Conservation (phyloP, 2,888 invertebrate species). For the Parnassius apollo region DNA sequence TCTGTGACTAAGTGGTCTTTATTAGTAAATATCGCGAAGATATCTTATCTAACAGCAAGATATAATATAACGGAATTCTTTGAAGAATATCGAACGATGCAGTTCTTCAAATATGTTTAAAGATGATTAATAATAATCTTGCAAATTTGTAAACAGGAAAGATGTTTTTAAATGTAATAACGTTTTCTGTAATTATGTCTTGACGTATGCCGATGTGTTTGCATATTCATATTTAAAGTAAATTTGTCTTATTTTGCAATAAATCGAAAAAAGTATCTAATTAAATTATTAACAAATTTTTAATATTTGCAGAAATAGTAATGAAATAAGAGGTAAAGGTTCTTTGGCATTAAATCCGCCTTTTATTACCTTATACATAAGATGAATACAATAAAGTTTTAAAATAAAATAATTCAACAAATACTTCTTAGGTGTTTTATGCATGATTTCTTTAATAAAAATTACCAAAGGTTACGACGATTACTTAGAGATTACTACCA, state of each 20-base stretch:
- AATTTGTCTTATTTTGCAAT: too few species aligned
- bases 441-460: slow-evolving; percentile 8
- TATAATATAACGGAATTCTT: slow-evolving; percentile 21
- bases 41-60: slow-evolving; percentile 21
- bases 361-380: too few species aligned
- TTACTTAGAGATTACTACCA: slow-evolving; percentile 23
- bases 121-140: slow-evolving; percentile 13
- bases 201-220: too few species aligned
- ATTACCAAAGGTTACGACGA: slow-evolving; percentile 24
- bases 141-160: not conserved
- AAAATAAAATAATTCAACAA: not conserved
- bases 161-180: not conserved
- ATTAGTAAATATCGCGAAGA: slow-evolving; percentile 17
- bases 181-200: too few species aligned
- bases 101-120: slow-evolving; percentile 19
- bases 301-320: too few species aligned
- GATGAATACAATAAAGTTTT: too few species aligned
- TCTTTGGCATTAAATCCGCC: too few species aligned
- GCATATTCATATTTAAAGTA: too few species aligned
- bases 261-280: too few species aligned
- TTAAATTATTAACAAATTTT: too few species aligned
- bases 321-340: too few species aligned
- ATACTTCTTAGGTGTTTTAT: slow-evolving; percentile 7
- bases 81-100: slow-evolving; percentile 1
- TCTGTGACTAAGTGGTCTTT: slow-evolving; percentile 12